A percentile compares a stretch with the other conserved stretches of the same genome.
These are phyloP conservation scores for Emys orbicularis DNA, from an alignment of 2,797 vertebrate genomes.

Conservation along the genomic window DNA sequence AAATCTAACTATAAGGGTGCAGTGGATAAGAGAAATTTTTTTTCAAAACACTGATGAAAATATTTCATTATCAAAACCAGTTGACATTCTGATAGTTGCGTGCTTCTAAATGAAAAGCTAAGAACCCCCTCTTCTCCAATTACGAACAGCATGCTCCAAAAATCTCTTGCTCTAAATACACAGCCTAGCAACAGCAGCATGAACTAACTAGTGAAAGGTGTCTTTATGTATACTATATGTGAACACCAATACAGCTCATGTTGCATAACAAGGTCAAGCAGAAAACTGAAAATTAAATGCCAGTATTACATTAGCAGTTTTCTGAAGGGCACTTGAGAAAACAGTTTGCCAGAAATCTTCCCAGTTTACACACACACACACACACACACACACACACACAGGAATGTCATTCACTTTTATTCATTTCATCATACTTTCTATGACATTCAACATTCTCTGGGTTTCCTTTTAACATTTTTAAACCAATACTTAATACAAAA, in stretches of 20 bases:
- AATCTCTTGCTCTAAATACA: background rate
- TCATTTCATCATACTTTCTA: background rate
- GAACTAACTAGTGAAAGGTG: background rate
- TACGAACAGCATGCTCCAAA: background rate
- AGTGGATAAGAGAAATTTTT: background rate
- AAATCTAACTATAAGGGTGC: background rate
- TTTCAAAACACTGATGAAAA: slow-evolving; percentile 15
- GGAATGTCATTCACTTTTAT: background rate
- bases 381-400: too few relatives aligned
- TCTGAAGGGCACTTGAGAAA: slow-evolving; percentile 46
- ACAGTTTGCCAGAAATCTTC: slow-evolving; percentile 11
- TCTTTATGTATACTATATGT: slow-evolving; percentile 21
- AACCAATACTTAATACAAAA: background rate
- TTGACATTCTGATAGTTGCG: background rate
- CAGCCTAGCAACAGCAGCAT: background rate
- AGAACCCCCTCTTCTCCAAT: slow-evolving; percentile 8
- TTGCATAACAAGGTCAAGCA: slow-evolving; percentile 54
- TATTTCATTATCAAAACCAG: background rate
- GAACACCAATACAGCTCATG: background rate
- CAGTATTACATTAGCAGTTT: slow-evolving; percentile 29
- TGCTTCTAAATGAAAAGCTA: background rate
- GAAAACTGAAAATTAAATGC: slow-evolving; percentile 56
- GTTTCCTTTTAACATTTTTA: background rate
- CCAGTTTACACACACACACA: background rate
- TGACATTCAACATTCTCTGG: background rate